Evolutionary conservation across 2,797 vertebrate species (phyloP), one percentile per base, ranked within the genome.

Genomic region (Sebastes trivittatus): DNA sequence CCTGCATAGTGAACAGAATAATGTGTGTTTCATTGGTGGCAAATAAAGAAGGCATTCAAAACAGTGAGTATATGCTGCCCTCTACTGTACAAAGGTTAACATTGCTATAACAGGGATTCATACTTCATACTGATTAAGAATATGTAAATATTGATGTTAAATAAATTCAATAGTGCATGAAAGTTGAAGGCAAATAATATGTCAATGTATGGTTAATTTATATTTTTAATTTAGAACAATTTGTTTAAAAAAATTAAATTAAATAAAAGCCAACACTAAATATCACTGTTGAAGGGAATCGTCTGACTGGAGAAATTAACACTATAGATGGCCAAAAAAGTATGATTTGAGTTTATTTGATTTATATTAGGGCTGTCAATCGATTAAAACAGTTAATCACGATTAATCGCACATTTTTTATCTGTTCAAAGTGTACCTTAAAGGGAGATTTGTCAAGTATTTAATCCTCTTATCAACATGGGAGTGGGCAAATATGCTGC

Each of bases 11-110:
- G 13, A 22, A 34, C 46, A 32, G 9, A 10, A 11, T 4, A 11
- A 13, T 4, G 0, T 49, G 14, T 23, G 32, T 16, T 6, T 22
- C 9, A 25, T 0, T 64, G 63, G 10, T 11, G 4, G 8, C 13
- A 64, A 18, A 23, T 25, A 8, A 36, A 20, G n/a, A 1, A 20
- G 6, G 5, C 2, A 0, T 11, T 27, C 6, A 20, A 16, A 75
- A 73, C 63, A 32, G 16, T 90, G 29, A 67, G 54, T 36, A 1
- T 55, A 20, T 71, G 52, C 77, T 89, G 83, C 80, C 90, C 77
- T 85, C 91, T 91, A 36, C 73, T 92, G 92, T 49, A 7, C 18
- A 66, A 11, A 59, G 11, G 2, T 4, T 7, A 25, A 2, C 38
- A 77, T 54, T 87, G 23, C 75, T 9, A 0, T 8, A 2, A 52